Conservation (phyloP, 2,888 invertebrate species). For the Apomyelois bistriatella region DNA sequence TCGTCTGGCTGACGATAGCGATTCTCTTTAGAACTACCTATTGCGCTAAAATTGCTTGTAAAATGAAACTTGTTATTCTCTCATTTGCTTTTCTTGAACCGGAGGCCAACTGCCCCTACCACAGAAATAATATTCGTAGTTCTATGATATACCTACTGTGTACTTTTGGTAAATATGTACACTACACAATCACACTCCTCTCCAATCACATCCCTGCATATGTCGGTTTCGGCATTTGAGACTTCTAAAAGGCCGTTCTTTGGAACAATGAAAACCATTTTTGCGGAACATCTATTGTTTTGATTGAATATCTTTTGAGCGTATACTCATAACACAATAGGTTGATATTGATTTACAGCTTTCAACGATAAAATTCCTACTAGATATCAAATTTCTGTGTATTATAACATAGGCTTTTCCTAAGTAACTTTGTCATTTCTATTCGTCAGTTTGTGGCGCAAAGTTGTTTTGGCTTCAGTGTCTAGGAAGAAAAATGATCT, state of each 20-base stretch:
- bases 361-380: constrained; percentile 47
- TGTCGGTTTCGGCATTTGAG: constrained; percentile 12
- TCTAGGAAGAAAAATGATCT: constrained; percentile 1
- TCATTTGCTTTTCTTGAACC: too few relatives aligned
- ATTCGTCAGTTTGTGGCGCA: not conserved
- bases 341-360: constrained; percentile 54
- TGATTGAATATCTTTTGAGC: constrained; percentile 51
- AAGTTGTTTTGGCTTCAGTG: not conserved
- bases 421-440: not conserved
- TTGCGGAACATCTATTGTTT: constrained; percentile 62
- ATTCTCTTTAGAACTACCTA: too few relatives aligned
- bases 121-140: too few relatives aligned
- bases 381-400: constrained; percentile 22
- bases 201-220: not conserved
- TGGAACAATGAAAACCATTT: constrained; percentile 54
- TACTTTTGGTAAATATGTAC: too few relatives aligned
- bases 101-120: too few relatives aligned
- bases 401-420: constrained; percentile 20
- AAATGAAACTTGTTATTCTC: too few relatives aligned
- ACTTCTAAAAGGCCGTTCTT: constrained; percentile 22
- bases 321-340: constrained; percentile 62
- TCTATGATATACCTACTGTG: not conserved
- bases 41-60: too few relatives aligned
- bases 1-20: too few relatives aligned
- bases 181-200: not conserved